phyloP scores from a whole-genome alignment of 2,888 invertebrate genomes.

The Euplexia lucipara region DNA sequence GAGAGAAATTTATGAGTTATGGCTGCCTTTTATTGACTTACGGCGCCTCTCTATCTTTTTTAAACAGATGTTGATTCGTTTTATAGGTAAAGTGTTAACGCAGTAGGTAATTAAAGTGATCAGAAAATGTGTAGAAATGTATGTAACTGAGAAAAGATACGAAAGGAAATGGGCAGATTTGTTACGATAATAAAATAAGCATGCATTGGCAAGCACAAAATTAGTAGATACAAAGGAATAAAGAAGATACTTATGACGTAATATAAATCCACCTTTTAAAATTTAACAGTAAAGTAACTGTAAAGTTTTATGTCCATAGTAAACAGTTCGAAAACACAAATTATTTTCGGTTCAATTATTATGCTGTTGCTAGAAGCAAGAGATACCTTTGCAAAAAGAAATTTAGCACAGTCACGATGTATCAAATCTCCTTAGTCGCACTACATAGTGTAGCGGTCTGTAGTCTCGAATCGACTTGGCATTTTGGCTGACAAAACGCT shows the following conservation, averaged over 20 bases:
- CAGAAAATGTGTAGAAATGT: neutral
- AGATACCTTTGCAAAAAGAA: conserved; percentile 17
- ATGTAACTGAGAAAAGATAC: neutral
- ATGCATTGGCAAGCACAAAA: too few species aligned
- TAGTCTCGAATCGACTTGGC: conserved; percentile 87
- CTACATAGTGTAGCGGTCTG: conserved; percentile 79
- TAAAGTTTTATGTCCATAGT: too few species aligned
- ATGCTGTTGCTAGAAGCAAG: neutral
- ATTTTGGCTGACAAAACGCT: conserved; percentile 89
- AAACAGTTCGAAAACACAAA: too few species aligned
- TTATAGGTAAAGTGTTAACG: neutral
- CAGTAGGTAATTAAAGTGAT: neutral
- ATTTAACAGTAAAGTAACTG: too few species aligned
- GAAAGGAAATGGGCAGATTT: neutral
- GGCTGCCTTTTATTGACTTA: conserved; percentile 1
- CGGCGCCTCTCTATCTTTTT: neutral
- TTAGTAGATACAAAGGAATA: too few species aligned
- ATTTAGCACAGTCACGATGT: conserved; percentile 63
- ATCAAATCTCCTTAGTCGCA: conserved; percentile 71
- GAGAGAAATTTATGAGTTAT: conserved; percentile 8
- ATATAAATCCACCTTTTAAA: too few species aligned
- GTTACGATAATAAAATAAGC: too few species aligned
- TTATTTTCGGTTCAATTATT: neutral
- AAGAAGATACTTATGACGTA: too few species aligned
- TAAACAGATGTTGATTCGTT: neutral